Base-by-base conservation (phyloP, 2,888 invertebrate genomes). In the Cerceris rybyensis region DNA sequence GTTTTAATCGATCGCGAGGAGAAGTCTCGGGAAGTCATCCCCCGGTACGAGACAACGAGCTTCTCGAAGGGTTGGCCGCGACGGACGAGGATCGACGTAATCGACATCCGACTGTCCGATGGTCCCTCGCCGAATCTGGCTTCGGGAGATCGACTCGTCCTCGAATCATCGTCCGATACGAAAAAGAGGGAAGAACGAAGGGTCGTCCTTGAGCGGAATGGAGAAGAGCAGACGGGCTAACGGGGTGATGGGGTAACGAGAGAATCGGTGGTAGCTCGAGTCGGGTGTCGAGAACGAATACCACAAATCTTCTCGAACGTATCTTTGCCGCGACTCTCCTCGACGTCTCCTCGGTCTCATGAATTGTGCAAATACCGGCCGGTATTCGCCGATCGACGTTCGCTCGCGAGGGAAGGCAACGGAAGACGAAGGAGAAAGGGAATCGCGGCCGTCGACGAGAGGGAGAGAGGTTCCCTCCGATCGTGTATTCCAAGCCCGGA, bases 351-450 rank as follows among this genome's bases (percentile, higher is more conserved):
- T 28, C 70, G 72, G 58, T 72, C 88, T 89, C 89, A 89, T 89
- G 88, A 89, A 89, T 89, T 89, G 86, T 89, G 89, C 88, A 88
- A 86, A 81, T 81, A 87, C 84, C 80, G 75, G 71, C 71, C 75
- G 73, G 80, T 75, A 83, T 78, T 73, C 75, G 77, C 78, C 72
- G 81, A 86, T 84, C 76, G 85, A 80, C 84, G 84, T 85, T 81
- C 80, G 77, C 78, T 75, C 65, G 61, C 79, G 67, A 58, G 11
- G 55, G n/a, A 41, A 43, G 70, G 59, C 58, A 69, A 70, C 57
- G 7, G 70, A 70, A 50, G 5, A 41, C 28, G 28, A 28, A 28
- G 28, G 28, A 28, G 28, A 28, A 28, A 28, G 28, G 28, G 28
- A 28, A 28, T 4, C 28, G 28, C 28, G 28, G 28, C 28, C 28